Base-by-base conservation (phyloP, 2,797 vertebrate genomes). In the Psittacula derbiana region DNA sequence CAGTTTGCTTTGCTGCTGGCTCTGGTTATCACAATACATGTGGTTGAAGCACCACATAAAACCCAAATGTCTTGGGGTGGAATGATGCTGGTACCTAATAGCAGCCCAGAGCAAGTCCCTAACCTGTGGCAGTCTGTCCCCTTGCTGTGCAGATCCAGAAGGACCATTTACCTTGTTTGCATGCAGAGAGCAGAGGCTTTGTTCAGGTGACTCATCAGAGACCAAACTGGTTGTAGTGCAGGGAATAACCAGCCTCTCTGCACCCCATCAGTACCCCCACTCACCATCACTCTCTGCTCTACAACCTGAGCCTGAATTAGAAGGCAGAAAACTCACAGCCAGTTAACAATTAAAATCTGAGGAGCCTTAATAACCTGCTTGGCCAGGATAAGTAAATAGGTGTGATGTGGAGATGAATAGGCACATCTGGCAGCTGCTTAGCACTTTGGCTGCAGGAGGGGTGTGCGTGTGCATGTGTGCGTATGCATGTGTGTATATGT, bases 341-440 rank as follows among this genome's bases (percentile, higher is more conserved):
- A 2, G 67, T 44, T 84, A 66, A n/a, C 92, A 96, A 97, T 93
- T 91, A 93, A 92, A 93, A 76, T 64, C 90, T 75, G 72, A 6
- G 81, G 81, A 78, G 36, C 66, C 78, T 75, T 94, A 92, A 94
- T 88, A 76, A 93, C 66, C 66, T 2, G 11, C 86, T 65, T 70
- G 91, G 90, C 90, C 27, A 8, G 70, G 88, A 90, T 85, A 33
- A 95, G 85, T 8, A 5, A 49, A 52, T 79, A 94, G 95, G 92
- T 93, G 96, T 44, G 84, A 95, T 94, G 75, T 87, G 84, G 91
- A 79, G 84, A 96, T 80, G 93, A 92, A 89, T 66, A 86, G 92
- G 71, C 80, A 92, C 93, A 74, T 90, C 91, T 86, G 96, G 86
- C 64, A 61, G 87, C 66, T 4, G 43, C 92, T 92, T 80, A 90